Evolutionary conservation across 2,888 invertebrate genomes (phyloP).

Genomic region (Lumbricus terrestris): DNA sequence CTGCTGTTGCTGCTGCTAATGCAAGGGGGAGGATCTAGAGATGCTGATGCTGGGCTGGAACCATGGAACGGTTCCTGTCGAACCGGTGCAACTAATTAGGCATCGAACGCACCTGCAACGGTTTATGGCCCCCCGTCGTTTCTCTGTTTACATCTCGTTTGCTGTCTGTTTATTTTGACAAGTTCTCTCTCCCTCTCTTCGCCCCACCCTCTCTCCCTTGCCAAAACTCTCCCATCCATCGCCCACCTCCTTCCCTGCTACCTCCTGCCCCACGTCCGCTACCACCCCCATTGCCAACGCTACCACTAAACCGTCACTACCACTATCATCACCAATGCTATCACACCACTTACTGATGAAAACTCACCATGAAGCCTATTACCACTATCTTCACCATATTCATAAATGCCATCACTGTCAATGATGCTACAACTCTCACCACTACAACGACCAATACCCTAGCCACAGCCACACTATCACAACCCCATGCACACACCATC

Average conservation of each 20-base stretch:
- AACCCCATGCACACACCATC: too few species aligned
- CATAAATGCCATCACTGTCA: background rate
- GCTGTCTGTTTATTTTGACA: constrained; percentile 3
- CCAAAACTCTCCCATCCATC: background rate
- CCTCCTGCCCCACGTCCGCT: background rate
- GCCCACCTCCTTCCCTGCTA: background rate
- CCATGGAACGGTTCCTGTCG: background rate
- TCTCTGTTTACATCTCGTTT: background rate
- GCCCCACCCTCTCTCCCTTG: background rate
- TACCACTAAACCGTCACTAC: background rate
- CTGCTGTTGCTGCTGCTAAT: too few species aligned
- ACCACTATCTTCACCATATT: too few species aligned
- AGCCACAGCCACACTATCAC: too few species aligned
- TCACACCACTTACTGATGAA: too few species aligned
- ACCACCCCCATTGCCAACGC: background rate
- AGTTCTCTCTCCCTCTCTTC: background rate
- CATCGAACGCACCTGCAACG: background rate
- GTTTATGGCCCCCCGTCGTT: background rate
- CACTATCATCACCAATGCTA: background rate
- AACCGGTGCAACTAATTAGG: background rate
- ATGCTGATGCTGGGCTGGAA: background rate
- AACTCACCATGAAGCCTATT: background rate
- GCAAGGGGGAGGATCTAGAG: background rate
- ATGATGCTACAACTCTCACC: background rate
- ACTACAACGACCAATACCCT: too few species aligned